Evolutionary conservation across 2,797 vertebrate genomes (phyloP).

Genomic region (Vultur gryphus): DNA sequence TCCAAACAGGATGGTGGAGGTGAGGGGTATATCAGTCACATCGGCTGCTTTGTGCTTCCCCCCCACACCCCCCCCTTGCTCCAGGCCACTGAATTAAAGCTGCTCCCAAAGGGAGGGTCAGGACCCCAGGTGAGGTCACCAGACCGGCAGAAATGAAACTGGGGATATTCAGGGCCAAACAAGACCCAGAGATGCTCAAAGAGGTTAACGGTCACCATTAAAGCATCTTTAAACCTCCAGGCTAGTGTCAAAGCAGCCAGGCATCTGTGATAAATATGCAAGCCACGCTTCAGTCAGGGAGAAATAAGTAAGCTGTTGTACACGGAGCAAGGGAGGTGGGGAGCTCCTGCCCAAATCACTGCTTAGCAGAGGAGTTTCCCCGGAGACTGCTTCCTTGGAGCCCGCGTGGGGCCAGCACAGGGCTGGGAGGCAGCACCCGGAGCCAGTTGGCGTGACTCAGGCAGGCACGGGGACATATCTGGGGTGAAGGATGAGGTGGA

Average conservation of each 20-base stretch:
- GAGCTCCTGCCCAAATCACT: conserved; percentile 33
- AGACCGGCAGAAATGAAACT: background rate
- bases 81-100: background rate
- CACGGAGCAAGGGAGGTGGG: background rate
- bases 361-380: conserved; percentile 17
- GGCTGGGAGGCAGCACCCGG: background rate
- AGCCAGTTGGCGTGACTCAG: background rate
- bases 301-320: conserved; percentile 8
- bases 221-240: background rate
- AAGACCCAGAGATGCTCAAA: background rate
- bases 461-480: background rate
- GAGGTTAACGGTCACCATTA: background rate
- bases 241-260: background rate
- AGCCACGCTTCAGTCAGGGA: background rate
- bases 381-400: background rate
- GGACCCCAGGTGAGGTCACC: background rate
- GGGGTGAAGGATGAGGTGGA: background rate
- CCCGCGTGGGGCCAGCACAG: background rate
- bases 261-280: conserved; percentile 21
- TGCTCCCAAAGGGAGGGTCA: background rate
- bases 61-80: background rate
- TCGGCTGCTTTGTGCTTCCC: background rate
- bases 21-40: background rate
- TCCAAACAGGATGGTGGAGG: background rate
- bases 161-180: background rate